Evolutionary conservation across 2,888 invertebrate genomes (phyloP).

Genomic region (Hypolimnas misippus): DNA sequence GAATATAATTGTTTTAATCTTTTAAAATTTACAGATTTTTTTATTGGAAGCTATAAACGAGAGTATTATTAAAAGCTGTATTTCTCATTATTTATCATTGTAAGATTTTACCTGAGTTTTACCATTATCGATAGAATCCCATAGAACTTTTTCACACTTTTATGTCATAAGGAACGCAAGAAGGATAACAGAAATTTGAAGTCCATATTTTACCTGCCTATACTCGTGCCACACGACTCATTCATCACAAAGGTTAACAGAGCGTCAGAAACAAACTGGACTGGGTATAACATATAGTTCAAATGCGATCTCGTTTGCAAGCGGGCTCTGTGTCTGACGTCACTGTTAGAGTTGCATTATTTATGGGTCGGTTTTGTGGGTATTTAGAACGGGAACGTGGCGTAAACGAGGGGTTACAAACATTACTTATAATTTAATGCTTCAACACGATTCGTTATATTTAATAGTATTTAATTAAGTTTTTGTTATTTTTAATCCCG

Average conservation of each 20-base stretch:
- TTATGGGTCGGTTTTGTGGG: slow-evolving; percentile 61
- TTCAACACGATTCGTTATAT: slow-evolving; percentile 6
- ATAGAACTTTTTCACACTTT: neutral
- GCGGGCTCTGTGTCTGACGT: slow-evolving; percentile 73
- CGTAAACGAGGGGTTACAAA: slow-evolving; percentile 29
- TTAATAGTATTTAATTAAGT: too few species aligned
- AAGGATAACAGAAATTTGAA: slow-evolving; percentile 15
- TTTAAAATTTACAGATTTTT: too few species aligned
- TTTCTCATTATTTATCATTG: neutral
- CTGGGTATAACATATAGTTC: slow-evolving; percentile 56
- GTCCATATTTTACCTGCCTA: slow-evolving; percentile 25
- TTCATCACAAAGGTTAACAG: slow-evolving; percentile 51
- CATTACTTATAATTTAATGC: slow-evolving; percentile 31
- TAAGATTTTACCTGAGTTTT: neutral
- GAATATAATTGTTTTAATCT: too few species aligned
- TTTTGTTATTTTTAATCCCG: too few species aligned
- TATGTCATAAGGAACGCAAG: neutral
- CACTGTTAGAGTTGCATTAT: slow-evolving; percentile 70
- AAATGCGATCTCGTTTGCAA: slow-evolving; percentile 66
- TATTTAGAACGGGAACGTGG: slow-evolving; percentile 50
- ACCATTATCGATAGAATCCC: neutral
- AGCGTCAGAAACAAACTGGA: slow-evolving; percentile 50
- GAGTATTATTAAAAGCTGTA: too few species aligned
- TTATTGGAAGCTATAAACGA: too few species aligned
- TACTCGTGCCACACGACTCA: slow-evolving; percentile 44